These are phyloP conservation scores for Pangasius mekongensis DNA, from an alignment of 2,797 vertebrate species.

Conservation along the genomic window DNA sequence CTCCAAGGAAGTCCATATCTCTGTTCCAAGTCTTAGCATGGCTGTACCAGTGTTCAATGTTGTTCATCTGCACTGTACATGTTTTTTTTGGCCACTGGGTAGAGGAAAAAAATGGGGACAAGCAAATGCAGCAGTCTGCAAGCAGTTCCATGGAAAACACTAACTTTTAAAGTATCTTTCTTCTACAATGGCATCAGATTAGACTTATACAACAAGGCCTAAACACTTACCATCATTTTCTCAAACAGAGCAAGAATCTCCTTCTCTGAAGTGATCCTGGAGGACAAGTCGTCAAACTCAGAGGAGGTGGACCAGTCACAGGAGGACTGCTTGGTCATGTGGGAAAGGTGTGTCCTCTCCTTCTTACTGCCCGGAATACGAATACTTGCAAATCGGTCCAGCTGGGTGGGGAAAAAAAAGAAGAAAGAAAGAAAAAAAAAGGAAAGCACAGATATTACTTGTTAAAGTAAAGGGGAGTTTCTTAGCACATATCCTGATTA, in stretches of 20 bases:
- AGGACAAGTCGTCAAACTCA: constrained; percentile 78
- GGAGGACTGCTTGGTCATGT: constrained; percentile 75
- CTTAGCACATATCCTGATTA: background rate
- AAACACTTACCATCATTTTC: constrained; percentile 95
- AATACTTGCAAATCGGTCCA: constrained; percentile 95
- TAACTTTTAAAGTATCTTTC: background rate
- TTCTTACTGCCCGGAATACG: constrained; percentile 92
- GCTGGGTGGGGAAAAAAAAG: constrained; percentile 66
- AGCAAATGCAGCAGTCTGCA: no score
- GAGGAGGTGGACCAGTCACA: constrained; percentile 75
- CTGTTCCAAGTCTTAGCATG: background rate
- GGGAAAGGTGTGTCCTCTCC: constrained; percentile 80
- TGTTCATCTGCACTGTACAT: background rate
- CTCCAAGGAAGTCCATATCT: background rate
- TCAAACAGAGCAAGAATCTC: constrained; percentile 92
- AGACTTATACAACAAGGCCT: background rate
- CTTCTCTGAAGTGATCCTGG: constrained; percentile 85
- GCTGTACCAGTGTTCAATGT: background rate
- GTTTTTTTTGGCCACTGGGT: background rate
- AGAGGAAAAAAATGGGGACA: background rate
- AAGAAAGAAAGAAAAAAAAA: constrained; percentile 13
- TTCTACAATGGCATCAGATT: background rate
- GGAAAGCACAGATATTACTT: background rate
- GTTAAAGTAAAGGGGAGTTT: no score
- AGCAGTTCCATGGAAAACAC: background rate